Evolutionary conservation across 2,888 invertebrate genomes (phyloP), one percentile per base, ranked within the genome.

Genomic region (Eremobia ochroleuca): DNA sequence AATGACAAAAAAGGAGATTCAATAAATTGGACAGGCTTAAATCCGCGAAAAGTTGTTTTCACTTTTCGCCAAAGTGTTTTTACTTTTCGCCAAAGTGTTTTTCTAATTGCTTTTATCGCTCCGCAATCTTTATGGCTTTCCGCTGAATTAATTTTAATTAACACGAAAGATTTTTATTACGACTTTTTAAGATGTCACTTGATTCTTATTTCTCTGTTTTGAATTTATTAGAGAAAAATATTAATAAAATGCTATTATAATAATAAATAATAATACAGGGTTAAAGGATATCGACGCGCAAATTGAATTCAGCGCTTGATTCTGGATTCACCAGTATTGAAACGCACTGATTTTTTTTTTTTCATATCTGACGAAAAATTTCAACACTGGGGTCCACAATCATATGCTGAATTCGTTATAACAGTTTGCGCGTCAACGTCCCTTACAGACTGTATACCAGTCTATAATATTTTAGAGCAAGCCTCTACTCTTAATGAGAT

Each of bases 31-130:
- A 81, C 77, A 82, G 87, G 89, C 76, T 88, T 87, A 82, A 87
- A 82, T 78, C 73, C 72, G 77, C 66, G 70, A 76, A 83, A 89
- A 87, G 72, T 85, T 89, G 86, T 88, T 88, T 88, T 86, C 78
- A 59, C 75, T 82, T 88, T 86, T 81, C 70, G 69, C 61, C 62
- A 72, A 72, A 89, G 79, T 82, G 81, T 87, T 89, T 88, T 84
- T 83, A 59, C 75, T 82, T 88, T 86, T 81, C 70, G 69, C 61
- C 62, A 72, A 72, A 89, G 79, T 82, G 81, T 87, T 89, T 88
- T 84, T 83, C 75, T 89, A 88, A 88, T 89, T 89, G 83, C 82
- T 87, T 85, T 85, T 83, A 88, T 84, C 83, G 72, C 70, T 84
- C 66, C 66, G 59, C 80, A 77, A 85, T 87, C 84, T 86, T 89